Evolutionary conservation across 30 jellyfish, hydroid and myxozoan species (phyloP), one percentile per base, ranked within the genome.

Genomic region (Clytia hemisphaerica): DNA sequence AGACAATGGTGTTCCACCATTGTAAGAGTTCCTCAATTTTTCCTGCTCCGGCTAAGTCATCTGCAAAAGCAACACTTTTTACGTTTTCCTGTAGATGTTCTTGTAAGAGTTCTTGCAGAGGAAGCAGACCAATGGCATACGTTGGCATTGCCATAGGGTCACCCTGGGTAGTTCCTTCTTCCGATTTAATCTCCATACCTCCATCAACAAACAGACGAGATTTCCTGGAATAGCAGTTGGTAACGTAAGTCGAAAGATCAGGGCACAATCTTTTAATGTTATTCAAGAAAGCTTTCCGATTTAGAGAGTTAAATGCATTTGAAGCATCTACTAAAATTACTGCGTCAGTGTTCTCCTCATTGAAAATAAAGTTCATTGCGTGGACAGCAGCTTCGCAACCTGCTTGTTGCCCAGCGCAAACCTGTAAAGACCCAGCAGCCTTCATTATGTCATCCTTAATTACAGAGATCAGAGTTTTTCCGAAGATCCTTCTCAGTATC

Each of bases 361-460:
- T 24, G 53, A 58, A 58, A 58, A 6, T 30, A 26, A 6, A 14
- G 31, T 25, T 22, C 72, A 58, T 58, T 25, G 72, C 72, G 38
- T 67, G 79, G 18, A 34, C 45, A 15, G 79, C 79, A 6, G 73
- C 67, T 34, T 67, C 79, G 22, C 71, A 53, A 27, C 73, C 73
- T 10, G 74, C 79, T 45, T 40, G 58, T 15, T 67, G 79, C 45
- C 71, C 79, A 4, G 71, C 71, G 32, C 79, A 45, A 16, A 67
- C 72, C 38, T 67, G 71, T 24, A 67, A 25, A 45, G 72, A 46
- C 48, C 79, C 46, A 24, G 46, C 79, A 9, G 70, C 32, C 5
- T 30, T 68, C 26, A 16, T 63, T 16, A 63, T 16, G 26, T 63
- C 76, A 5, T 14, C 33, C 14, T 63, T 33, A 32, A 63, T 37